Percentiles rank a stretch among this genome's conserved stretches.
Evolutionary conservation across 2,797 vertebrate genomes (phyloP).

Genomic region (Knipowitschia caucasica): DNA sequence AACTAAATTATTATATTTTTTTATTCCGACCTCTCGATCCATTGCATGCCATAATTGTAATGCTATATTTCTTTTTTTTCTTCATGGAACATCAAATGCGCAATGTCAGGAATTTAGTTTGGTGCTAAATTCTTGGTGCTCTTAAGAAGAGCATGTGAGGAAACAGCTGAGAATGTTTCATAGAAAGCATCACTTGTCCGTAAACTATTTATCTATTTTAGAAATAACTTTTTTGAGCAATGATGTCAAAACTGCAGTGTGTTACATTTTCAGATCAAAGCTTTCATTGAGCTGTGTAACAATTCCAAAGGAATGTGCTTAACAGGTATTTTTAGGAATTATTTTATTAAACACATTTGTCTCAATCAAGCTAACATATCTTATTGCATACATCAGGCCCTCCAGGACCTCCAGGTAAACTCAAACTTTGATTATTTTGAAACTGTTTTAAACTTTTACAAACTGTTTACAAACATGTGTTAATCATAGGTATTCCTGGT

Average conservation of each 20-base stretch:
- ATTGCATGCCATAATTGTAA: constrained; percentile 9
- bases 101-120: constrained; percentile 30
- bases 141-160: constrained; percentile 22
- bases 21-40: too few species aligned
- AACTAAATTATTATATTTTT: not conserved
- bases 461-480: not conserved
- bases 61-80: constrained; percentile 12
- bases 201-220: too few species aligned
- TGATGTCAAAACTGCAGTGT: not conserved
- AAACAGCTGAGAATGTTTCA: constrained; percentile 18
- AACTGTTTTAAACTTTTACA: not conserved
- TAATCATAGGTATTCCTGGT: constrained; percentile 56
- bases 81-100: constrained; percentile 17
- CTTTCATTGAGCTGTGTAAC: constrained; percentile 84
- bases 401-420: constrained; percentile 84
- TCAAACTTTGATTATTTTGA: not conserved
- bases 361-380: not conserved
- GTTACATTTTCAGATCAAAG: constrained; percentile 72
- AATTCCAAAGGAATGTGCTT: constrained; percentile 83
- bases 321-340: constrained; percentile 74
- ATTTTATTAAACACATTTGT: not conserved
- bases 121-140: constrained; percentile 39
- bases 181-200: constrained; percentile 11
- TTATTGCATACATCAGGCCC: constrained; percentile 68
- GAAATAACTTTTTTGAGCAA: not conserved